Evolutionary conservation across 2,113 vertebrate species (phyloP).

Genomic region (Kobus ellipsiprymnus): DNA sequence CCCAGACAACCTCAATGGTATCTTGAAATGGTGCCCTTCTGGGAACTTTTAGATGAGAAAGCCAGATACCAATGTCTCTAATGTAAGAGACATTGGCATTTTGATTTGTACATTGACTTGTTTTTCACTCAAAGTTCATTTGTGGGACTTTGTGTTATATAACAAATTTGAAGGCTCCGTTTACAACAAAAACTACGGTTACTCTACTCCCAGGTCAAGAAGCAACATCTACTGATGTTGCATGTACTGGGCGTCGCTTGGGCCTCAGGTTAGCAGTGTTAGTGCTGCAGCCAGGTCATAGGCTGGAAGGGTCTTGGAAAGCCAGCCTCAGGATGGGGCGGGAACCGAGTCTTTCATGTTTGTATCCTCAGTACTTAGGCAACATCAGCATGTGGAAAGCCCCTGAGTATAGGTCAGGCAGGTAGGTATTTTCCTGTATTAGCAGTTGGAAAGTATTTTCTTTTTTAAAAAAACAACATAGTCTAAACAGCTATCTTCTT

Average conservation of each 20-base stretch:
- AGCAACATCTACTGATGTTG: not conserved
- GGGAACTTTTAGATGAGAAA: not conserved
- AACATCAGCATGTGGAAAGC: not conserved
- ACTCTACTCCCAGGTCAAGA: fast-evolving
- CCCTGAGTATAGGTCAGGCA: not conserved
- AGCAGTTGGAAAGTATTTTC: not conserved
- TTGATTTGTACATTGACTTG: not conserved
- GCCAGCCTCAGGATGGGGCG: not conserved
- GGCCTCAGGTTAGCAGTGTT: not conserved
- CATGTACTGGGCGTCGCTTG: fast-evolving
- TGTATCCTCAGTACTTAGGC: not conserved
- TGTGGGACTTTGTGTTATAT: not conserved
- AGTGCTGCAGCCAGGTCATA: not conserved
- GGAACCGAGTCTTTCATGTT: not conserved
- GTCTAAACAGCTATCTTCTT: not conserved
- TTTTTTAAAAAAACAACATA: not conserved
- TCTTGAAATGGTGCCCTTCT: not conserved
- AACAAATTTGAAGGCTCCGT: not conserved
- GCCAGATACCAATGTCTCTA: not conserved
- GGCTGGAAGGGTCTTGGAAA: not conserved
- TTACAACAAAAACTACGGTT: fast-evolving
- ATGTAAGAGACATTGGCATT: not conserved
- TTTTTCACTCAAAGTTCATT: not conserved
- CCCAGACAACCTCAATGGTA: not conserved
- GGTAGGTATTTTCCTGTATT: not conserved